Evolutionary conservation across 2,888 invertebrate genomes (phyloP).

Genomic region (Drosophila neonasuta): DNA sequence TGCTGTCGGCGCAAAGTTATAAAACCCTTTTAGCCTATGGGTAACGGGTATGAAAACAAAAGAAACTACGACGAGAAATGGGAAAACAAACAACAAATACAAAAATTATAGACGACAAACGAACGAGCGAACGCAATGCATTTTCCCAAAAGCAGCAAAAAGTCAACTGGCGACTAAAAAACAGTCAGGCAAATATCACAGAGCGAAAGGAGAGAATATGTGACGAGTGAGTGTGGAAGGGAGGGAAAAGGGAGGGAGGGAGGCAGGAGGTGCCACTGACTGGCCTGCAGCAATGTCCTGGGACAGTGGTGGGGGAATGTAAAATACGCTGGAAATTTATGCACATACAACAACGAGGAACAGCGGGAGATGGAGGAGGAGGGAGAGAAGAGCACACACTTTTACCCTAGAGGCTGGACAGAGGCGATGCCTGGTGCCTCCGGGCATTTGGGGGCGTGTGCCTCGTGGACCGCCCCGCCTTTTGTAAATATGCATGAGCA

Average conservation of each 20-base stretch:
- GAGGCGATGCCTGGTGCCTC: conserved; percentile 6
- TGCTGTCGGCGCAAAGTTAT: no score
- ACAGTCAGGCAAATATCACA: conserved; percentile 44
- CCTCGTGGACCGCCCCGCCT: conserved; percentile 22
- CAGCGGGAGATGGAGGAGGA: conserved; percentile 14
- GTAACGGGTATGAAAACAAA: conserved; percentile 1
- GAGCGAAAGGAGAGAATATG: conserved; percentile 16
- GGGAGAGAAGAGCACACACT: conserved; percentile 15
- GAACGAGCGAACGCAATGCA: conserved; percentile 18
- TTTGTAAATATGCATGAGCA: conserved; percentile 68
- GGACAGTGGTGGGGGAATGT: background rate
- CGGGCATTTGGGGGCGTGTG: conserved; percentile 13
- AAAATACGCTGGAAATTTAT: conserved; percentile 61
- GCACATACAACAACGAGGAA: conserved; percentile 41
- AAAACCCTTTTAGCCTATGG: no score
- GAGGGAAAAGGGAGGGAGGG: background rate
- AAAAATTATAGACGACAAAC: conserved; percentile 33
- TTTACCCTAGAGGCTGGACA: conserved; percentile 35
- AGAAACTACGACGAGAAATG: conserved; percentile 25
- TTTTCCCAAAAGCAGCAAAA: conserved; percentile 59
- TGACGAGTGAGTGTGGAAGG: conserved; percentile 1
- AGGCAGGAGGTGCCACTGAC: conserved; percentile 16
- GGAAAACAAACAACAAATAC: conserved; percentile 30
- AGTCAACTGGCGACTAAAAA: conserved; percentile 57
- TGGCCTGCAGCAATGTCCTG: conserved; percentile 25